Conservation (phyloP, 2,888 invertebrate genomes). For the Polylopha cassiicola region DNA sequence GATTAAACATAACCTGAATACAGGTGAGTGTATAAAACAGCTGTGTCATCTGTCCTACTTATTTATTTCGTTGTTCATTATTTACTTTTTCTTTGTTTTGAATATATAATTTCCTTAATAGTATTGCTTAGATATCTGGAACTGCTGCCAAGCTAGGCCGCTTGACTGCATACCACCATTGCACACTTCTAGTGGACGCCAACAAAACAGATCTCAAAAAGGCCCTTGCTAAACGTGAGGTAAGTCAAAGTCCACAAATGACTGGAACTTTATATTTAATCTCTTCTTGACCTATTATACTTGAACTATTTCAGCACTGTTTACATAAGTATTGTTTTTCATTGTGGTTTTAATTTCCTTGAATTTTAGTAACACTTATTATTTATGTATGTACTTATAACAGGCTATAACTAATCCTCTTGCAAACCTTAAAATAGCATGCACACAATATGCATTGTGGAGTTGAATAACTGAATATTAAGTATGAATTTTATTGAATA, state of each 20-base stretch:
- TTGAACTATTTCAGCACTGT: conserved; percentile 12
- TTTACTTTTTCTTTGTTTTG: background rate
- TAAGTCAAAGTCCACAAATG: conserved; percentile 55
- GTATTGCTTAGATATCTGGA: conserved; percentile 87
- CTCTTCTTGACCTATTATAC: conserved; percentile 5
- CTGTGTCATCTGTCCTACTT: background rate
- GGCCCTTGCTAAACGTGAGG: conserved; percentile 85
- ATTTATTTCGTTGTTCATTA: background rate
- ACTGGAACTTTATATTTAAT: conserved; percentile 22
- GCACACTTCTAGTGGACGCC: conserved; percentile 93
- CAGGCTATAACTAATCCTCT: too few species aligned
- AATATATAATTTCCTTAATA: conserved; percentile 30
- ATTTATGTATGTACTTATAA: too few species aligned
- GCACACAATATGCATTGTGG: conserved; percentile 17
- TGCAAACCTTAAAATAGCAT: too few species aligned
- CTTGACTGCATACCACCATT: conserved; percentile 96
- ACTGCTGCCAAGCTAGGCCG: conserved; percentile 95
- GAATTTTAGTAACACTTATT: background rate
- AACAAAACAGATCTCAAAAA: conserved; percentile 85
- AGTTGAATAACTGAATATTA: conserved; percentile 19
- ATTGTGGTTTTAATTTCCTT: background rate
- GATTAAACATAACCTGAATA: too few species aligned
- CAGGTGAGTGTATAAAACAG: too few species aligned
- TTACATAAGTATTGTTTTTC: conserved; percentile 9
- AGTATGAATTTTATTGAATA: conserved; percentile 17